phyloP scores from a whole-genome alignment of 2,888 invertebrate species.

The Strigamia transsilvanica region DNA sequence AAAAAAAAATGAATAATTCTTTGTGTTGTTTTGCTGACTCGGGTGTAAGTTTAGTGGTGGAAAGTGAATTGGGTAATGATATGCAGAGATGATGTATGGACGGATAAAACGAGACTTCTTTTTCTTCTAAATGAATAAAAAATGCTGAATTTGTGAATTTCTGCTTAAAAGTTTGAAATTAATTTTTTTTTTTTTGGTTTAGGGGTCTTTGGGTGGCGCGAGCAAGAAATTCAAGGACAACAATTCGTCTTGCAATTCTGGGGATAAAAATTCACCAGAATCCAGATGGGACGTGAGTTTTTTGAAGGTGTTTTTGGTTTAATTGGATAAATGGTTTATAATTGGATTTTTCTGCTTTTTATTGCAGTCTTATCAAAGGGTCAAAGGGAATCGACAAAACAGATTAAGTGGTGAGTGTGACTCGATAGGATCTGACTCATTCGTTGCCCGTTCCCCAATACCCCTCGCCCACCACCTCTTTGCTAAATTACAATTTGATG shows the following conservation, averaged over 20 bases:
- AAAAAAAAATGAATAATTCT: neutral
- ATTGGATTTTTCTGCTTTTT: constrained; percentile 53
- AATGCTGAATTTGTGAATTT: constrained; percentile 13
- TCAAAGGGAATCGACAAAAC: constrained; percentile 77
- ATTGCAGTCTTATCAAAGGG: constrained; percentile 74
- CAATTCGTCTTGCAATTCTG: constrained; percentile 8
- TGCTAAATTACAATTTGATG: neutral
- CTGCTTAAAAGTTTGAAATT: neutral
- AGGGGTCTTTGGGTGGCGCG: constrained; percentile 17
- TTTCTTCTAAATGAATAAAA: neutral
- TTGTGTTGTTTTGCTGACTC: constrained; percentile 34
- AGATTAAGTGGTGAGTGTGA: constrained; percentile 65
- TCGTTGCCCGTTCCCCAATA: neutral
- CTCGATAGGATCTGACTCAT: constrained; percentile 27
- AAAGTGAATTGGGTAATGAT: constrained; percentile 13
- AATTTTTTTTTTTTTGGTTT: no score
- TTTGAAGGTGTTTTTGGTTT: constrained; percentile 49
- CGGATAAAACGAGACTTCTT: constrained; percentile 22
- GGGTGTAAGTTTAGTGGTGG: neutral
- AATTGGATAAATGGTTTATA: no score
- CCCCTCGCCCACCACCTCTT: neutral
- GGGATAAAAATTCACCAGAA: constrained; percentile 64
- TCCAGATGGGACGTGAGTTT: constrained; percentile 73
- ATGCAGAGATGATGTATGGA: constrained; percentile 23
- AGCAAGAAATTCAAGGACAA: constrained; percentile 38